Base-by-base conservation (phyloP, 2,113 vertebrate species). In the Dicentrarchus labrax region DNA sequence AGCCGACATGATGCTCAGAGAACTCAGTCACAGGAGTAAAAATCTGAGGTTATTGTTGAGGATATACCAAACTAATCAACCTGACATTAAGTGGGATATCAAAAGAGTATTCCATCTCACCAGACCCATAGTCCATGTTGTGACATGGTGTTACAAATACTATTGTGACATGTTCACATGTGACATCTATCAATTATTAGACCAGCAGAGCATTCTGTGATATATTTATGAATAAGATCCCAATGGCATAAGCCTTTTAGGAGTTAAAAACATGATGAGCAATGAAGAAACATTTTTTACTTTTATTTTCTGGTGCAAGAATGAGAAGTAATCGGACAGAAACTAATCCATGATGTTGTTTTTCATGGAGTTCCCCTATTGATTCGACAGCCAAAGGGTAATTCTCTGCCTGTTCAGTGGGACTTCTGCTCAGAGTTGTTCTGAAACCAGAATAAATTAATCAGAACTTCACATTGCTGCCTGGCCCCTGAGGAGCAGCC, bases 361-460 rank as follows among this genome's bases (percentile, higher is more conserved):
- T 88, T 80, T 81, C 57, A 61, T 13, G 53, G 76, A 83, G 59
- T 70, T 75, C 61, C 71, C 24, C 47, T 41, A 57, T 78, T 85
- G 76, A 73, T 83, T 79, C 39, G 51, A 64, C 53, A 38, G 21
- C 61, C 69, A 8, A 2, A 17, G 68, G 65, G 36, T 48, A 66
- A 53, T 72, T 81, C 36, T 66, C 22, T 30, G 45, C 22, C 62
- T 38, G 30, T 76, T 79, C 47, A 39, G 54, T n/a, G n/a, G 53
- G 71, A 77, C 70, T 78, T 66, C 17, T 85, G 78, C 60, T 66
- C 54, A 67, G 67, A 85, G 64, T 45, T 15, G 5, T 48, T 84
- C 70, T 80, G 78, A 76, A 81, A 62, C 59, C 61, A 56, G 78
- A 90, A 86, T 86, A 78, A 77, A 89, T 86, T 79, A 84, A 88